These are phyloP conservation scores for Sinocyclocheilus anshuiensis DNA, from an alignment of 2,113 vertebrate genomes.

Conservation along the genomic window DNA sequence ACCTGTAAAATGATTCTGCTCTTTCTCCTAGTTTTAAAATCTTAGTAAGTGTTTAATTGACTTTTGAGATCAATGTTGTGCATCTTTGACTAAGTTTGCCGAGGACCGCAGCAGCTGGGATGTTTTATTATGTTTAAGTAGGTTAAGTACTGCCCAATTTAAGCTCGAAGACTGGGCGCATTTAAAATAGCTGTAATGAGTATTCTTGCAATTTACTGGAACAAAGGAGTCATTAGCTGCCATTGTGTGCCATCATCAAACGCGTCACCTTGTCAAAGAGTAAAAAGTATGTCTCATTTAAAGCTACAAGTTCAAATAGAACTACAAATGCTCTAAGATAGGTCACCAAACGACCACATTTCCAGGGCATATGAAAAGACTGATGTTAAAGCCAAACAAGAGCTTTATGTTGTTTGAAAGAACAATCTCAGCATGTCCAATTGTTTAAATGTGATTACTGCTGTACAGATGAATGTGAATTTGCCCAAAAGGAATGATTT, in stretches of 20 bases:
- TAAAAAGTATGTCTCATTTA: conserved; percentile 15
- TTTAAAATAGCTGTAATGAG: no score
- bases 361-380: conserved; percentile 37
- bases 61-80: conserved; percentile 2
- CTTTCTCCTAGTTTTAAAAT: background rate
- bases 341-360: conserved; percentile 12
- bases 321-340: background rate
- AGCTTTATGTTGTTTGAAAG: conserved; percentile 38
- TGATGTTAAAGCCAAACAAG: conserved; percentile 46
- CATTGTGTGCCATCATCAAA: conserved; percentile 49
- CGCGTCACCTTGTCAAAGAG: no score
- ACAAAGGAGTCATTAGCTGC: conserved; percentile 57
- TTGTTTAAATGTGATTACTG: conserved; percentile 57
- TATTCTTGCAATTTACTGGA: conserved; percentile 43
- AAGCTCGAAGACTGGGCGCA: no score
- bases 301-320: conserved; percentile 30
- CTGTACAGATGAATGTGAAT: conserved; percentile 29
- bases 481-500: conserved; percentile 57
- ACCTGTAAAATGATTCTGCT: background rate
- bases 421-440: conserved; percentile 47
- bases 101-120: conserved; percentile 25
- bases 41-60: background rate
- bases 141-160: conserved; percentile 53
- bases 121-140: conserved; percentile 43
- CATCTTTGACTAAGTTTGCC: conserved; percentile 29